Percentiles rank a stretch among this genome's conserved stretches.
Evolutionary conservation across 2,113 vertebrate genomes (phyloP).

Genomic region (Progne subis): DNA sequence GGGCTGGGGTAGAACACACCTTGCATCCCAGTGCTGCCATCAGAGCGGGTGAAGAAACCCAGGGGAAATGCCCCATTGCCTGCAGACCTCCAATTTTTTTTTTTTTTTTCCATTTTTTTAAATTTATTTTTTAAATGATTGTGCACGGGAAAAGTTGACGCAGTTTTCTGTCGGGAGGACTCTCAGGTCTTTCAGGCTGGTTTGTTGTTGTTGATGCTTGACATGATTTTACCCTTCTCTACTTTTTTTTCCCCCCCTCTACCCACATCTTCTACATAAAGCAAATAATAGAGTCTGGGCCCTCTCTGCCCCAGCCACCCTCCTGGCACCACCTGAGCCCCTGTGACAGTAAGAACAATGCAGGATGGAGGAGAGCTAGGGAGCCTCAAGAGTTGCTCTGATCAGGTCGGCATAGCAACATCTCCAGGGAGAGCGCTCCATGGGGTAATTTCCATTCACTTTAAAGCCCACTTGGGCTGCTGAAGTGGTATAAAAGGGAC

Average conservation of each 20-base stretch:
- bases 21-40: background rate
- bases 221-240: background rate
- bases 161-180: background rate
- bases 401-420: constrained; percentile 60
- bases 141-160: background rate
- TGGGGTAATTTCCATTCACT: constrained; percentile 44
- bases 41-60: background rate
- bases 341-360: background rate
- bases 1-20: too few relatives aligned
- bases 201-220: background rate
- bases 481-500: constrained; percentile 21
- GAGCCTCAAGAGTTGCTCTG: background rate
- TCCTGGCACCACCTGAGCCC: background rate
- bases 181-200: background rate
- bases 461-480: constrained; percentile 34
- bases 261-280: background rate
- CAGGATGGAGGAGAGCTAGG: background rate
- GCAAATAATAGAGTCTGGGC: background rate
- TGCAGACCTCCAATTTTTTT: too few relatives aligned
- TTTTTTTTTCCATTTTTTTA: too few relatives aligned
- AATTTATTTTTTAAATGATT: background rate
- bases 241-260: background rate
- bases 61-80: too few relatives aligned
- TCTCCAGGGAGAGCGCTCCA: constrained; percentile 31
- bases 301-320: background rate